These are phyloP conservation scores for Perognathus longimembris DNA, from an alignment of 2,113 vertebrate species.

Conservation along the genomic window DNA sequence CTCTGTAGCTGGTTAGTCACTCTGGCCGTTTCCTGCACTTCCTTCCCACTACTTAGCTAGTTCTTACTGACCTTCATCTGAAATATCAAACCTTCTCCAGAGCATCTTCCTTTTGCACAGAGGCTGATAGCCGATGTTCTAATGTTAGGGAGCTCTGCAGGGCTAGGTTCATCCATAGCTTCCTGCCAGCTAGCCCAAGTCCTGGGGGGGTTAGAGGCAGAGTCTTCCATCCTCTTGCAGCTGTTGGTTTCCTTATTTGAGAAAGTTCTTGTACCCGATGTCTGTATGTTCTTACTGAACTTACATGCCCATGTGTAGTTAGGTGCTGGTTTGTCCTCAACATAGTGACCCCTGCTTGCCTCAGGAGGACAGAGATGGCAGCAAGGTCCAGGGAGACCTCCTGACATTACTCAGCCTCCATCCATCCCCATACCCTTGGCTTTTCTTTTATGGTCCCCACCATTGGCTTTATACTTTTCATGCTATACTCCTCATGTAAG, in stretches of 20 bases:
- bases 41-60: too few relatives aligned
- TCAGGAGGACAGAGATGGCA: fast-evolving
- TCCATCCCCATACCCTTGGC: fast-evolving
- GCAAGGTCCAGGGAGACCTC: fast-evolving
- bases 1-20: background rate
- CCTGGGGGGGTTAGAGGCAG: background rate
- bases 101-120: background rate
- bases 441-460: too few relatives aligned
- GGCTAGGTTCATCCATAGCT: too few relatives aligned
- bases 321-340: fast-evolving
- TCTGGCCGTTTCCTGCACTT: background rate
- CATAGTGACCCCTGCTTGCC: fast-evolving
- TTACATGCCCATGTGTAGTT: fast-evolving
- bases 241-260: background rate
- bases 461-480: background rate
- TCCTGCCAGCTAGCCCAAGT: too few relatives aligned
- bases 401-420: fast-evolving
- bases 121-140: background rate
- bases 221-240: background rate
- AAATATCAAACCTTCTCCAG: background rate
- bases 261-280: background rate
- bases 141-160: background rate
- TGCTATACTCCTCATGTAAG: too few relatives aligned
- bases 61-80: background rate
- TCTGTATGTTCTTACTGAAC: fast-evolving